Evolutionary conservation across 2,888 invertebrate species (phyloP).

Genomic region (Steinernema hermaphroditum): DNA sequence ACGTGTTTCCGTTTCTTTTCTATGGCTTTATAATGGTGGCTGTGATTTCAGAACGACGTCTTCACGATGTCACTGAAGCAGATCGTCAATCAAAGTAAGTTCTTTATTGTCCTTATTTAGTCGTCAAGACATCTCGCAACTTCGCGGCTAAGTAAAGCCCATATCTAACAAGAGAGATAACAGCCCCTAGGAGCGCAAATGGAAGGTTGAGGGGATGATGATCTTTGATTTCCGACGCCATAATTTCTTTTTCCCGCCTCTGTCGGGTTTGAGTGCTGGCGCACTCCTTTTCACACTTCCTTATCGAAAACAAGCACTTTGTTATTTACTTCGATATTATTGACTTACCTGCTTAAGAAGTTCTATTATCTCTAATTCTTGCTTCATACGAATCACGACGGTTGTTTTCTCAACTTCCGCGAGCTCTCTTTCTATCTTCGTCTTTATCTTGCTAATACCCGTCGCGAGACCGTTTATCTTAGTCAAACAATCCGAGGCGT

Average conservation of each 20-base stretch:
- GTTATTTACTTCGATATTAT: not conserved
- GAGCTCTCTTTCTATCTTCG: not conserved
- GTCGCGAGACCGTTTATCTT: not conserved
- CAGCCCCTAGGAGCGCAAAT: not conserved
- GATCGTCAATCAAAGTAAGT: conserved; percentile 65
- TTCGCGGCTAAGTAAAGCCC: conserved; percentile 17
- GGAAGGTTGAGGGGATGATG: not conserved
- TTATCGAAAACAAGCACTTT: not conserved
- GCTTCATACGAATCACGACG: not conserved
- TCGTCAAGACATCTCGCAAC: conserved; percentile 6
- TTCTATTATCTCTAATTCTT: conserved; percentile 12
- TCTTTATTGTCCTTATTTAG: not conserved
- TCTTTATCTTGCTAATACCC: not conserved
- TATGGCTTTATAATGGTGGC: too few relatives aligned
- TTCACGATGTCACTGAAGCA: conserved; percentile 62
- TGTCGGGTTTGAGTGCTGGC: not conserved
- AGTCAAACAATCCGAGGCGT: not conserved
- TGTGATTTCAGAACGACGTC: conserved; percentile 8
- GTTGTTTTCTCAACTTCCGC: not conserved
- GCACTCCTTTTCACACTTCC: not conserved
- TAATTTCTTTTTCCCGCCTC: not conserved
- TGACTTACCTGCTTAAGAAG: not conserved
- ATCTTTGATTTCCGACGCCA: not conserved
- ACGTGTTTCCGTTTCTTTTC: too few relatives aligned
- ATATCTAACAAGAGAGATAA: not conserved